Conservation (phyloP, 2,113 vertebrate species). For the Panthera tigris region DNA sequence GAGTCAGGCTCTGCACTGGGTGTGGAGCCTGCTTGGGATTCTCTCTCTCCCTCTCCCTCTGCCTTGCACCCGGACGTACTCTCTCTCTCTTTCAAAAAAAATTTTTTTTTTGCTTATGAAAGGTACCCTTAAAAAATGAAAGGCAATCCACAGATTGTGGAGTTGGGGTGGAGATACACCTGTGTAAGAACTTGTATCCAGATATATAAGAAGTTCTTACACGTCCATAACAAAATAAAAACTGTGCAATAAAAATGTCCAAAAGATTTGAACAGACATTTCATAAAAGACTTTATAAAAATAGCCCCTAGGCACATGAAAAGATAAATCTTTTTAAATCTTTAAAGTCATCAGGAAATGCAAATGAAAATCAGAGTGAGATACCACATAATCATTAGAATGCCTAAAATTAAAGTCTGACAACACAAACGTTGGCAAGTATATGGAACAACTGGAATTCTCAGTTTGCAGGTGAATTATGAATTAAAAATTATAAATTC, state of each 20-base stretch:
- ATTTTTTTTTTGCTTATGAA: neutral
- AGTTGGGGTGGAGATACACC: neutral
- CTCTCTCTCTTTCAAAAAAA: neutral
- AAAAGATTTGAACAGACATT: neutral
- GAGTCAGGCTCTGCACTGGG: no score
- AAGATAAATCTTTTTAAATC: no score
- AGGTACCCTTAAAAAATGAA: neutral
- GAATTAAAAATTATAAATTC: neutral
- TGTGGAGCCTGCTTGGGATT: no score
- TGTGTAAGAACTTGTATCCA: neutral
- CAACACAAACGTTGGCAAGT: neutral
- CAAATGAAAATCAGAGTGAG: neutral
- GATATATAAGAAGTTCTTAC: neutral
- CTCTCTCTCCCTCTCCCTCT: no score
- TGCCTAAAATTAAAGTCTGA: neutral
- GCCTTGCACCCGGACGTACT: no score
- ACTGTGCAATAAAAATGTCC: neutral
- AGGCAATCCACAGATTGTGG: neutral
- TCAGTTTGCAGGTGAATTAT: neutral
- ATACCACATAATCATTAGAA: neutral
- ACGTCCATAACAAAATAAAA: constrained; percentile 5
- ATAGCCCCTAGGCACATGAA: neutral
- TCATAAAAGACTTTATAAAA: neutral
- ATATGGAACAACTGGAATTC: neutral
- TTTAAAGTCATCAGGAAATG: neutral